Base-by-base conservation (phyloP, 2,113 vertebrate genomes). In the Osmerus eperlanus region DNA sequence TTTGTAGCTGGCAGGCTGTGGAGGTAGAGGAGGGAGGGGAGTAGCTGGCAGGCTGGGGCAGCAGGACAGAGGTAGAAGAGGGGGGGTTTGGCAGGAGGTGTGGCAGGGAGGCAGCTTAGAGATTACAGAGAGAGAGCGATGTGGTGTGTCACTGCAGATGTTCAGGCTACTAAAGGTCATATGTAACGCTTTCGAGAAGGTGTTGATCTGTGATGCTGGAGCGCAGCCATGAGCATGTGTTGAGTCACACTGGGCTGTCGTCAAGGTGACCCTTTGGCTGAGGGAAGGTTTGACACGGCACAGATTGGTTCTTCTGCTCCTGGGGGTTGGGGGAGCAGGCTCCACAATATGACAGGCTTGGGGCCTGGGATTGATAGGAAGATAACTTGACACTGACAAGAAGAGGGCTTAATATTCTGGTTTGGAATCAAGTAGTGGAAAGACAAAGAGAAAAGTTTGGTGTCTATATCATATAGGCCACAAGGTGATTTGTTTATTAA, bases 101-200 rank as follows among this genome's bases (percentile, higher is more conserved):
- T 6, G 28, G 75, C 3, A 67, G 63, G 65, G 76, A 68, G 55
- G 47, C 28, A 71, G 63, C 28, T 63, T 73, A 70, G 63, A 53
- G 72, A 81, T 75, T 54, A 79, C 76, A 77, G 78, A 41, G 56
- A 41, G 56, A 79, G 81, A 79, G 80, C 77, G 78, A 19, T 68
- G 69, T 53, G 53, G 76, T 3, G 16, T 71, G 67, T 32, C 72
- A 56, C 73, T 76, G 82, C 82, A 89, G 83, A 88, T 87, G 83
- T 70, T 86, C 23, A 3, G 51, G 73, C 85, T 73, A 67, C 71
- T 62, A 82, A 77, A 81, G 80, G 81, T 86, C 73, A 78, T 67
- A 18, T 83, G 77, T 83, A 76, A 86, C 85, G 86, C 67, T 64
- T 79, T 68, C 75, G 36, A 58, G 77, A 72, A 70, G 70, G 64